Evolutionary conservation across 2,888 invertebrate species (phyloP).

Genomic region (Entomobrya proxima): DNA sequence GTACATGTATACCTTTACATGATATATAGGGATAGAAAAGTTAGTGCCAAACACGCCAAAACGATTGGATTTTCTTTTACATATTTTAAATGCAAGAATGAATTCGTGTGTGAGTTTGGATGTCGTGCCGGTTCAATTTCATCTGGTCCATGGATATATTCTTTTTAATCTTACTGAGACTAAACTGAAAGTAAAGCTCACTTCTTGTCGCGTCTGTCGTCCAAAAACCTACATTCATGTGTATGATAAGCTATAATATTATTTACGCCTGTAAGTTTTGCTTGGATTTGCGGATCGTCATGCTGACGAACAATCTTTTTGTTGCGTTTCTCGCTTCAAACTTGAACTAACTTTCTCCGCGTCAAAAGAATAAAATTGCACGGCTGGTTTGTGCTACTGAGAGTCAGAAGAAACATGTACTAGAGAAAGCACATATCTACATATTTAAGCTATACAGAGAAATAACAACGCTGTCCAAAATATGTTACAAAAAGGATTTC

Average conservation of each 20-base stretch:
- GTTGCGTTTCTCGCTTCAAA: not conserved
- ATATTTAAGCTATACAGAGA: too few species aligned
- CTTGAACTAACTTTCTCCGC: not conserved
- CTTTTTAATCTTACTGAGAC: not conserved
- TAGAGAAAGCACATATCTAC: too few species aligned
- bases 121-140: constrained; percentile 7
- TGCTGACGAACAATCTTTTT: not conserved
- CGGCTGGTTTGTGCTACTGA: not conserved
- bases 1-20: not conserved
- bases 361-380: not conserved
- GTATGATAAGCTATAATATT: not conserved
- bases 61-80: constrained; percentile 19
- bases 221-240: not conserved
- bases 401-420: not conserved
- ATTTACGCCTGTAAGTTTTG: not conserved
- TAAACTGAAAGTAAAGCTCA: not conserved
- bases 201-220: not conserved
- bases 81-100: not conserved
- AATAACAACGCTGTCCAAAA: too few species aligned
- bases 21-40: not conserved
- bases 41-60: not conserved
- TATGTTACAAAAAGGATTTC: too few species aligned
- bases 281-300: constrained; percentile 4
- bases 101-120: too few species aligned
- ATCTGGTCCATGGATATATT: not conserved